Percentiles rank a stretch among this genome's conserved stretches.
phyloP scores from a whole-genome alignment of 2,797 vertebrate species.

The Rallus crepitans region DNA sequence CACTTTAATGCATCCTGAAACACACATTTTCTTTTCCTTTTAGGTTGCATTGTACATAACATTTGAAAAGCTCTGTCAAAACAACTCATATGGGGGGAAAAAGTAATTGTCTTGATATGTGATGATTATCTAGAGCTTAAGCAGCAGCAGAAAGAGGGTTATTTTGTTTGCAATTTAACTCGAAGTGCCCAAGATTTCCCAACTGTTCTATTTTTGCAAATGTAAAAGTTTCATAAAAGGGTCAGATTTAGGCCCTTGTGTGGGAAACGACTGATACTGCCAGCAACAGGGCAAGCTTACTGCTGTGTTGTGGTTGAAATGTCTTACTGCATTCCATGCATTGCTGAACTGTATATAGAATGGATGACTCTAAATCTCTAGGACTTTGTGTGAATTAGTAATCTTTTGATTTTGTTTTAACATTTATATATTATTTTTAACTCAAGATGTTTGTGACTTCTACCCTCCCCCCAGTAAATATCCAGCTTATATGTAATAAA shows the following conservation, averaged over 20 bases:
- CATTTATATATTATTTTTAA: constrained; percentile 74
- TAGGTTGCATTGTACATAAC: constrained; percentile 21
- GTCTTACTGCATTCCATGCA: constrained; percentile 81
- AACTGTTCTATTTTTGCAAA: constrained; percentile 86
- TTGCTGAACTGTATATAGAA: constrained; percentile 80
- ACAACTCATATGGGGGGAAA: constrained; percentile 26
- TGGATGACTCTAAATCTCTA: constrained; percentile 77
- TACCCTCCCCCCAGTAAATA: constrained; percentile 30
- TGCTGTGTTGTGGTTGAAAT: constrained; percentile 80
- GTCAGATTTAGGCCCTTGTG: constrained; percentile 83
- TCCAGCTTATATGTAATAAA: constrained; percentile 65
- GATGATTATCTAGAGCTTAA: constrained; percentile 65
- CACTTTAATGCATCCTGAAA: constrained; percentile 20
- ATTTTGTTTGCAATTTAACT: constrained; percentile 77
- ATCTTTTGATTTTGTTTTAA: constrained; percentile 71
- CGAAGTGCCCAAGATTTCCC: constrained; percentile 83
- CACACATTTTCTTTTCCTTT: constrained; percentile 49
- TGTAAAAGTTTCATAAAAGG: constrained; percentile 82
- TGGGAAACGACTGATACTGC: constrained; percentile 81
- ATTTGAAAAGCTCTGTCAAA: constrained; percentile 67
- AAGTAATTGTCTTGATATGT: constrained; percentile 46
- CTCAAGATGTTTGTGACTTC: constrained; percentile 48
- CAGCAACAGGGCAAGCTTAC: constrained; percentile 77
- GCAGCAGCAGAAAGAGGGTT: constrained; percentile 70
- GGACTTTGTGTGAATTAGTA: constrained; percentile 73